Percentiles rank a stretch among this genome's conserved stretches.
Conservation (phyloP, 2,888 invertebrate species). For the Phoenoteleia sp. region DNA sequence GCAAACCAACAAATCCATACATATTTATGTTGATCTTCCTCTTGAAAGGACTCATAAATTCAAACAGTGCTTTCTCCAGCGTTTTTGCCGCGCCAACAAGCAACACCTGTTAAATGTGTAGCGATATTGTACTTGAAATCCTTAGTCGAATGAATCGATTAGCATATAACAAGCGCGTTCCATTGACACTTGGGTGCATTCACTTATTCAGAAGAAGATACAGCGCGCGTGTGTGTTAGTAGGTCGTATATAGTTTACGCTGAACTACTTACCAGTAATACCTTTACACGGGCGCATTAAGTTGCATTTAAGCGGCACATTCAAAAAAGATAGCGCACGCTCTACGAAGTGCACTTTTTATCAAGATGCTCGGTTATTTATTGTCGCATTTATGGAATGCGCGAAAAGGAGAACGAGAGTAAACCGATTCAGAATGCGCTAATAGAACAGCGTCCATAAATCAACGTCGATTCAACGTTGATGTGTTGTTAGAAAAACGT, state of each 20-base stretch:
- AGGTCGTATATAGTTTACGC: no score
- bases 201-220: conserved; percentile 31
- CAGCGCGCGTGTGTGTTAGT: conserved; percentile 12
- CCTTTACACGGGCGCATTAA: no score
- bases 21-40: neutral
- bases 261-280: no score
- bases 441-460: no score
- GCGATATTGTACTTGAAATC: conserved; percentile 34
- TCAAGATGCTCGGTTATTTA: no score
- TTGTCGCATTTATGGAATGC: no score
- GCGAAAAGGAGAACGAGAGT: no score
- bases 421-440: no score
- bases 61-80: neutral
- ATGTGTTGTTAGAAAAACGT: no score
- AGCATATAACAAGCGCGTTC: conserved; percentile 27
- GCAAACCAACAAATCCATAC: no score
- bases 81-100: neutral
- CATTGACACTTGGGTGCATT: conserved; percentile 37
- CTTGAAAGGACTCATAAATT: neutral
- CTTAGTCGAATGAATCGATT: conserved; percentile 45
- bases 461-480: no score
- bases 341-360: neutral
- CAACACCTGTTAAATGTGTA: conserved; percentile 31
- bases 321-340: neutral
- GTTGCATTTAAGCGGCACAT: neutral